Conservation (phyloP, 2,113 vertebrate species). For the Rostratula benghalensis region DNA sequence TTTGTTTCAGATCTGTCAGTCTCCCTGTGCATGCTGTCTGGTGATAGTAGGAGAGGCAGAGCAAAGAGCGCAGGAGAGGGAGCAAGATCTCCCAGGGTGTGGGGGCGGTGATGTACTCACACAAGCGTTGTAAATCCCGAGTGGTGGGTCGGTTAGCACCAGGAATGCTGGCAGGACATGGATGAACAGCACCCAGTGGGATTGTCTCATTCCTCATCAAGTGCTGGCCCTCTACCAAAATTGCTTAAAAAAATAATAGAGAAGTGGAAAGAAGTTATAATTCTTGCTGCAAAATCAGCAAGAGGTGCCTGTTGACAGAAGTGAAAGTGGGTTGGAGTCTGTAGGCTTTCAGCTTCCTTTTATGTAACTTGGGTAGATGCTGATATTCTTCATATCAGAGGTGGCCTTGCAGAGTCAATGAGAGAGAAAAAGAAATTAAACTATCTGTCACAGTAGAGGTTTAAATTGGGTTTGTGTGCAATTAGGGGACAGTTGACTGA, state of each 20-base stretch:
- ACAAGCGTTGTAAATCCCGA: neutral
- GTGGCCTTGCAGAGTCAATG: neutral
- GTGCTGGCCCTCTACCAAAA: neutral
- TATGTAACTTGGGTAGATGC: neutral
- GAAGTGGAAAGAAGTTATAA: neutral
- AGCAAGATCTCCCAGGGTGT: neutral
- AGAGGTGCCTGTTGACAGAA: neutral
- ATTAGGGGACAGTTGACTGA: neutral
- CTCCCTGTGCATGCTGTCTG: rapidly evolving
- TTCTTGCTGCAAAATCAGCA: slow-evolving; percentile 1
- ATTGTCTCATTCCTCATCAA: neutral
- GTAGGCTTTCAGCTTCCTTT: neutral
- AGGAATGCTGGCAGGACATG: neutral
- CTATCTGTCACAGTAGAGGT: neutral
- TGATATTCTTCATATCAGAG: slow-evolving; percentile 21
- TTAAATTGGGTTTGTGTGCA: neutral
- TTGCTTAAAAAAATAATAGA: slow-evolving; percentile 14
- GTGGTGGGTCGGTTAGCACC: rapidly evolving
- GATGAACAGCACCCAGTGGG: neutral
- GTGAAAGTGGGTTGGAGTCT: neutral
- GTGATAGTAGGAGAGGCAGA: neutral
- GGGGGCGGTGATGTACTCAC: rapidly evolving
- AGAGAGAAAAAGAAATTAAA: neutral
- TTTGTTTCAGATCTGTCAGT: neutral
- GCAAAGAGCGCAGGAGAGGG: neutral